These are phyloP conservation scores for Blennius ocellaris DNA, from an alignment of 2,113 vertebrate genomes.

Conservation along the genomic window DNA sequence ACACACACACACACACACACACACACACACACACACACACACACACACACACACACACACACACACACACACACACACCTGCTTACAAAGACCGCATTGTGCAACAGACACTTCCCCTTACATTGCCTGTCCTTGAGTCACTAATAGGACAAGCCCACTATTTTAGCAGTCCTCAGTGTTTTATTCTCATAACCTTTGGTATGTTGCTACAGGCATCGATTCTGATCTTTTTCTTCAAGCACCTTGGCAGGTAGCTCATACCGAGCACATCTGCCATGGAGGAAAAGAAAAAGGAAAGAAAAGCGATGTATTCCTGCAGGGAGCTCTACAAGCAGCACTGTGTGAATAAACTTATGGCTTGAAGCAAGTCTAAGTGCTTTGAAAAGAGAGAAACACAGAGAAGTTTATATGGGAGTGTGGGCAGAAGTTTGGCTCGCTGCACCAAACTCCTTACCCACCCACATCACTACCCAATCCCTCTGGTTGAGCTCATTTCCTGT, in stretches of 20 bases:
- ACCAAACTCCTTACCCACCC: constrained; percentile 36
- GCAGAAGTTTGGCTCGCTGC: constrained; percentile 36
- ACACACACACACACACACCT: constrained; percentile 8
- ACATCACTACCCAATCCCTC: constrained; percentile 24
- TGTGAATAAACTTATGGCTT: background rate
- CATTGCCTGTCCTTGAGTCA: background rate
- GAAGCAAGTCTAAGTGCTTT: too few relatives aligned
- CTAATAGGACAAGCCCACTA: background rate
- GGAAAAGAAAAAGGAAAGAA: background rate
- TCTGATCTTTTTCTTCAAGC: background rate
- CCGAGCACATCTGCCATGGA: background rate
- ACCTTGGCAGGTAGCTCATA: background rate
- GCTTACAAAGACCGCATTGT: constrained; percentile 14
- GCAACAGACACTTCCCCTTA: constrained; percentile 24
- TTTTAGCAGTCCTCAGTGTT: background rate
- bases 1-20: constrained; percentile 5
- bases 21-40: constrained; percentile 6
- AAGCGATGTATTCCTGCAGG: background rate
- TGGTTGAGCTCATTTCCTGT: constrained; percentile 34
- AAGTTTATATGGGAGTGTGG: constrained; percentile 16
- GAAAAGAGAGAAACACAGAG: constrained; percentile 6
- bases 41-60: constrained; percentile 12
- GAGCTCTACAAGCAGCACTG: background rate
- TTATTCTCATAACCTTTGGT: background rate
- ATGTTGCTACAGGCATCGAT: background rate